Percentiles rank a stretch among this genome's conserved stretches.
Evolutionary conservation across 2,113 vertebrate genomes (phyloP).

Genomic region (Panthera leo): DNA sequence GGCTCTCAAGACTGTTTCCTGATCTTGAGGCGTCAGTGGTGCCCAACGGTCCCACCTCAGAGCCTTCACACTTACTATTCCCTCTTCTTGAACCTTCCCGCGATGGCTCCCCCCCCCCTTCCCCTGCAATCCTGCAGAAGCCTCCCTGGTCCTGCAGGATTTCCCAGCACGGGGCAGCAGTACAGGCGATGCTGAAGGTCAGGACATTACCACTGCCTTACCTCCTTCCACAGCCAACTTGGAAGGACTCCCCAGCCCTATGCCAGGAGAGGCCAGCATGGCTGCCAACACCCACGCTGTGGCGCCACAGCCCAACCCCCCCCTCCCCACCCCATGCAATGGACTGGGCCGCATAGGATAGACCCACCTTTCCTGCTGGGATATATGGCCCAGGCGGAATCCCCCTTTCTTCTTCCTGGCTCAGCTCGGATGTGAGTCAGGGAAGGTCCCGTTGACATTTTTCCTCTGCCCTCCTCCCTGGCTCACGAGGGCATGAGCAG

Average conservation of each 20-base stretch:
- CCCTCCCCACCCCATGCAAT: no score
- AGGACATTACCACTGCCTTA: not conserved
- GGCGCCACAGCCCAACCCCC: not conserved
- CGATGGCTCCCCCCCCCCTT: not conserved
- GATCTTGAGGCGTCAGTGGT: not conserved
- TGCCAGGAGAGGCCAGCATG: not conserved
- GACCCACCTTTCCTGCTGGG: conserved; percentile 83
- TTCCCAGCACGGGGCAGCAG: not conserved
- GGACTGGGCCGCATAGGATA: conserved; percentile 70
- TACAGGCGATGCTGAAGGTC: not conserved
- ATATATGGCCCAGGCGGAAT: conserved; percentile 52
- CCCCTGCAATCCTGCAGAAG: not conserved
- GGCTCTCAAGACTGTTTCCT: not conserved
- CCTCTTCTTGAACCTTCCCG: not conserved
- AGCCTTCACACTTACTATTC: not conserved
- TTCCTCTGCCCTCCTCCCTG: conserved; percentile 4
- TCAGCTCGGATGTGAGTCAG: conserved; percentile 64
- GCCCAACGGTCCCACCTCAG: not conserved
- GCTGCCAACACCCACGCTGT: not conserved
- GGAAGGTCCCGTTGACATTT: not conserved
- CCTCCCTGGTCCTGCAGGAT: not conserved
- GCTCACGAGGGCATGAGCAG: not conserved
- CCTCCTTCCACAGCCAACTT: not conserved
- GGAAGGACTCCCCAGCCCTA: not conserved
- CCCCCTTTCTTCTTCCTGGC: conserved; percentile 32